Conservation (phyloP, 2,888 invertebrate genomes). For the Muschampia plurimacula region DNA sequence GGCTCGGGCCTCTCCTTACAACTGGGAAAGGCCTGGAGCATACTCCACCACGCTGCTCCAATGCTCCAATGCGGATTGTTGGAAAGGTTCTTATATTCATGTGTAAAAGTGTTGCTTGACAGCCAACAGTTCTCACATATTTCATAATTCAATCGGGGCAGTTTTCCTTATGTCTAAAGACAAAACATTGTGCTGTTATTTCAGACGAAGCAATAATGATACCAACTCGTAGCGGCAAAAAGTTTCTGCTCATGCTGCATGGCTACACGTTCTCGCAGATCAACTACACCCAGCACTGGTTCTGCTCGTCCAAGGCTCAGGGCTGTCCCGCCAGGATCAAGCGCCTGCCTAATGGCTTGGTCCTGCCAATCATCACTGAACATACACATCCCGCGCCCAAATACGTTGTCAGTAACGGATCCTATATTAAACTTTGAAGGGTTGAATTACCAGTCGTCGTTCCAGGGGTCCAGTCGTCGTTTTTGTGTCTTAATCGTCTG, state of each 20-base stretch:
- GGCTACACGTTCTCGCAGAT: conserved; percentile 62
- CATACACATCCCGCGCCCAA: neutral
- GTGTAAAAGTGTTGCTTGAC: too few species aligned
- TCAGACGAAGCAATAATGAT: conserved; percentile 50
- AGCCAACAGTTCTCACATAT: too few species aligned
- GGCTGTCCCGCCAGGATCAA: conserved; percentile 51
- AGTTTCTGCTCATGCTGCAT: conserved; percentile 54
- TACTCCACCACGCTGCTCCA: too few species aligned
- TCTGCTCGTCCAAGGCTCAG: conserved; percentile 53
- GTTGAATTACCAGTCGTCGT: too few species aligned
- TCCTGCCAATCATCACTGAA: neutral
- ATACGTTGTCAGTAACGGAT: neutral
- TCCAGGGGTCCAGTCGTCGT: too few species aligned
- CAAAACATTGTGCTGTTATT: neutral
- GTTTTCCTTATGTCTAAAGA: neutral
- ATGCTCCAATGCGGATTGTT: too few species aligned
- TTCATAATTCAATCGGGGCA: too few species aligned
- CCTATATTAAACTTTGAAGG: neutral
- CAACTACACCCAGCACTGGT: conserved; percentile 54
- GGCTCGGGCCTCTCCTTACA: too few species aligned
- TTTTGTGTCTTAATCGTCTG: too few species aligned
- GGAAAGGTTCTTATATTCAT: too few species aligned
- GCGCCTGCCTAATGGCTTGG: conserved; percentile 18
- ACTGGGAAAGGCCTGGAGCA: too few species aligned
- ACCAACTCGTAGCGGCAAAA: conserved; percentile 54